Base-by-base conservation (phyloP, 2,888 invertebrate genomes). In the Thereva nobilitata region DNA sequence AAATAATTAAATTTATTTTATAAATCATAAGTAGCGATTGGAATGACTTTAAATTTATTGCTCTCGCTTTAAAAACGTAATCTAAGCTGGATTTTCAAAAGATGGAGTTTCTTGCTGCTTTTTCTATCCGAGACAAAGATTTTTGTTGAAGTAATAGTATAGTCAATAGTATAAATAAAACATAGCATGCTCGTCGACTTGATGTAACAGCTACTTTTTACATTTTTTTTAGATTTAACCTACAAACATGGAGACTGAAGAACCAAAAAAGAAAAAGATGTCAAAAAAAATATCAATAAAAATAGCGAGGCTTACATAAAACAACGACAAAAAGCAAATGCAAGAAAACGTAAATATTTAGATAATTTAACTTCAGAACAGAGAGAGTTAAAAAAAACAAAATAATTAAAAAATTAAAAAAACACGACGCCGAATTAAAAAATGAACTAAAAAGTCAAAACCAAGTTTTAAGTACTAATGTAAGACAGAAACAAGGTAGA, bases 51-150 rank as follows among this genome's bases (percentile, higher is more conserved):
- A 45, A 45, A 7, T 45, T 45, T 45, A 45, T 45, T 45, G 45
- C 45, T 45, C 8, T 45, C 8, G 42, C 42, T 8, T 42, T 42
- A 42, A 45, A 45, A 45, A 45, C 4, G 8, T 45, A 45, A 4
- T 45, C 45, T 45, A 45, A 45, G 45, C 45, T 45, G 45, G 12
- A 45, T 45, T 45, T 45, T 45, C 45, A 45, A 45, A 45, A 45
- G 45, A 45, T 45, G 45, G 4, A 5, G 45, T 45, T 45, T 4
- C 45, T 45, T 45, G 45, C 45, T 5, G 4, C 45, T 45, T 45
- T 45, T 45, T 45, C 45, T 45, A 45, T 45, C 45, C 12, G 45
- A 42, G 8, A 42, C 42, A 42, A 45, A 7, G 45, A 10, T 45
- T 45, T 45, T 45, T 45, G 45, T 45, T 45, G 45, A 45, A 5